These are phyloP conservation scores for Mobula birostris DNA, from an alignment of 2,113 vertebrate species.

Conservation along the genomic window DNA sequence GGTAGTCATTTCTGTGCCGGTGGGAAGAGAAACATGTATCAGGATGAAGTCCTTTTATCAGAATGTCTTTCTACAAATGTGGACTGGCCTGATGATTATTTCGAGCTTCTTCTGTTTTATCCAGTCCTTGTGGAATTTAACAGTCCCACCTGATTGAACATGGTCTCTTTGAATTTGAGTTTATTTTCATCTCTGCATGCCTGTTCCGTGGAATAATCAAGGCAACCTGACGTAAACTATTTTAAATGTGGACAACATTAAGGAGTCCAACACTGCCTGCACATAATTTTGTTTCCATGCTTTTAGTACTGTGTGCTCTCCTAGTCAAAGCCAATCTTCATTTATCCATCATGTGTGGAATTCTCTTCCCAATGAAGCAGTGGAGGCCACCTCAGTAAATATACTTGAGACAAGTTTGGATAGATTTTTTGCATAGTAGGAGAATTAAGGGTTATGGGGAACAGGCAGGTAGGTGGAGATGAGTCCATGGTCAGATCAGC, in stretches of 20 bases:
- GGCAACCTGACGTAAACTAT: background rate
- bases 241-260: background rate
- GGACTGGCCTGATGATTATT: background rate
- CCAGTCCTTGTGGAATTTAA: background rate
- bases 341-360: background rate
- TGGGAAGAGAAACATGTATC: too few species aligned
- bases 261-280: background rate
- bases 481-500: too few species aligned
- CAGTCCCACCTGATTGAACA: background rate
- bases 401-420: too few species aligned
- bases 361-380: too few species aligned
- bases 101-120: background rate
- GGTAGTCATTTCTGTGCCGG: too few species aligned
- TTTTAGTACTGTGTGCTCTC: background rate
- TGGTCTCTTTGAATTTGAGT: background rate
- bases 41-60: too few species aligned
- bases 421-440: too few species aligned
- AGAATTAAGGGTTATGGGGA: too few species aligned
- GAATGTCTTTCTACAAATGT: too few species aligned
- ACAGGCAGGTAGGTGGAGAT: too few species aligned
- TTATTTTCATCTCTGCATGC: background rate
- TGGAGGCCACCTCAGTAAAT: too few species aligned
- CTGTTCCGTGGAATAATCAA: background rate
- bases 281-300: background rate
- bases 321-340: background rate